phyloP scores from a whole-genome alignment of 2,797 vertebrate species.

The Parauchenoglanis ngamensis region DNA sequence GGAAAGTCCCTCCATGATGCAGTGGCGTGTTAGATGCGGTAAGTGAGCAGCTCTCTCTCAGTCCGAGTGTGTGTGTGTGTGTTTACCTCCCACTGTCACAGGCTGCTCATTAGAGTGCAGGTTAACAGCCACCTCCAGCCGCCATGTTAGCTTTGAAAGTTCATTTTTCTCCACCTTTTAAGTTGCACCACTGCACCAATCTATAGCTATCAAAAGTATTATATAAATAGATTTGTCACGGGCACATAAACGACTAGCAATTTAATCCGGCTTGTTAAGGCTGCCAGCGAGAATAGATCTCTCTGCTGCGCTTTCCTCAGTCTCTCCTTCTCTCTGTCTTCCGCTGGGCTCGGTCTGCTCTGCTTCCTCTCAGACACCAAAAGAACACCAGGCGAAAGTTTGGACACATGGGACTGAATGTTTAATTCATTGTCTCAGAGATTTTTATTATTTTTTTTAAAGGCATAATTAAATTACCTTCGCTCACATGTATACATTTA shows the following conservation, averaged over 20 bases:
- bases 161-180: conserved; percentile 75
- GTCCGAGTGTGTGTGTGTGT: conserved; percentile 2
- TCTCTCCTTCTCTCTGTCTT: conserved; percentile 9
- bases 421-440: neutral
- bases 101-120: conserved; percentile 50
- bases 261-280: conserved; percentile 65
- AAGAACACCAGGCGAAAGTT: neutral
- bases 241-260: conserved; percentile 67
- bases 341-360: neutral
- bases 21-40: conserved; percentile 16
- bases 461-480: no score
- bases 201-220: conserved; percentile 79
- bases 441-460: neutral
- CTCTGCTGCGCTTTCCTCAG: conserved; percentile 12
- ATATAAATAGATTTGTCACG: conserved; percentile 79
- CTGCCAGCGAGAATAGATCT: conserved; percentile 51
- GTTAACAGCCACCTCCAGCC: conserved; percentile 49
- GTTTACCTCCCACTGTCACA: conserved; percentile 48
- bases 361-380: neutral
- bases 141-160: conserved; percentile 74
- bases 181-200: conserved; percentile 69
- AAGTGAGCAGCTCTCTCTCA: neutral
- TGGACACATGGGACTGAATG: neutral
- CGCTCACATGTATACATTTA: neutral
- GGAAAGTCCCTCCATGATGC: neutral